A percentile compares a stretch with the other conserved stretches of the same genome.
Conservation (phyloP, 1,140 invertebrate genomes). For the Paraescarpia echinospica region DNA sequence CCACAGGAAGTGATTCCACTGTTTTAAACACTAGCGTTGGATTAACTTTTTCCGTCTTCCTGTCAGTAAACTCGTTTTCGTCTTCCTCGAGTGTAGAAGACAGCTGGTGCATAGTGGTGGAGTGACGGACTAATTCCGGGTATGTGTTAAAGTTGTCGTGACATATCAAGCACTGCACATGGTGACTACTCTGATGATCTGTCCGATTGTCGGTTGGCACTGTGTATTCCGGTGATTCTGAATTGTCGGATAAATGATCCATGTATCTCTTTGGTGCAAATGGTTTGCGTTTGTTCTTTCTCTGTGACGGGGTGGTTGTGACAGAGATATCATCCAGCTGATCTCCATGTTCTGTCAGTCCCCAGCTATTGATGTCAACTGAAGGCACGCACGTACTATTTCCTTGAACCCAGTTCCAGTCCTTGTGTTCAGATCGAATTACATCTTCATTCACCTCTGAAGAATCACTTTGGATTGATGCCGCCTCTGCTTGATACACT, state of each 20-base stretch:
- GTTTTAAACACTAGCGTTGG: background rate
- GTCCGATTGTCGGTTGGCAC: background rate
- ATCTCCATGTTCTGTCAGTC: background rate
- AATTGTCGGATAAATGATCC: background rate
- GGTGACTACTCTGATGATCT: background rate
- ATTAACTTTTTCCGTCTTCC: background rate
- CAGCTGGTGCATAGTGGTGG: background rate
- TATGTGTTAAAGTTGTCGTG: background rate
- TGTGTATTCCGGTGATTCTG: background rate
- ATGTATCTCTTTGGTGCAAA: background rate
- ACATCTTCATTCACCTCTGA: background rate
- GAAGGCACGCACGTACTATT: background rate
- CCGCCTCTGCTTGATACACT: background rate
- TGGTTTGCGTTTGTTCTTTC: background rate
- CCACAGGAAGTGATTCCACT: background rate
- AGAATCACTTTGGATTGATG: background rate
- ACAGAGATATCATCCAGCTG: background rate
- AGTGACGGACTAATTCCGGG: background rate
- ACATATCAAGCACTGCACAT: conserved; percentile 1
- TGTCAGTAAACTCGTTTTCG: background rate
- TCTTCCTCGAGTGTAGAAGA: background rate
- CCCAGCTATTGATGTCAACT: background rate
- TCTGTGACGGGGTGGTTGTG: background rate
- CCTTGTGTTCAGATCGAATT: background rate
- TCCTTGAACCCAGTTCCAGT: background rate